phyloP scores from a whole-genome alignment of 1,140 invertebrate genomes.

The Aleiodes sp. region DNA sequence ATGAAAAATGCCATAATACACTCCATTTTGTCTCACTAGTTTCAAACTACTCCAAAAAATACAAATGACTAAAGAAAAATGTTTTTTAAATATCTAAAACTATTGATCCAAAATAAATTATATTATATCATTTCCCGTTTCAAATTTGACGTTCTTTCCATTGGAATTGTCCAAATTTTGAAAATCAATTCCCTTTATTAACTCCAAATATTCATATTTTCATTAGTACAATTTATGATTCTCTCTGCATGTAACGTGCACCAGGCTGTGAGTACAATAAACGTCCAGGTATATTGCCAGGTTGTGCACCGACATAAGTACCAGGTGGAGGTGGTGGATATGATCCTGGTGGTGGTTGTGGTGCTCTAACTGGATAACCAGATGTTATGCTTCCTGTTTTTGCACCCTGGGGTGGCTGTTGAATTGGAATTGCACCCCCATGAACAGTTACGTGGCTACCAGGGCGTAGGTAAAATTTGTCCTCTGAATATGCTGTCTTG shows the following conservation, averaged over 20 bases:
- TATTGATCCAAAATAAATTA: too few relatives aligned
- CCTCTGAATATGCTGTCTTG: conserved; percentile 56
- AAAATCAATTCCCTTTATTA: too few relatives aligned
- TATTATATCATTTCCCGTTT: too few relatives aligned
- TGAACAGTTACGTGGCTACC: conserved; percentile 65
- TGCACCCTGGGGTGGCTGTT: conserved; percentile 66
- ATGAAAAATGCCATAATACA: too few relatives aligned
- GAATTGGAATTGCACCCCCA: conserved; percentile 66
- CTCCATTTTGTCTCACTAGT: too few relatives aligned
- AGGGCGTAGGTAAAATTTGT: conserved; percentile 63
- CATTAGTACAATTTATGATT: not conserved
- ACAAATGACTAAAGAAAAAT: too few relatives aligned
- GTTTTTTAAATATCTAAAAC: too few relatives aligned
- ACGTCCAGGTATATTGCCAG: conserved; percentile 54
- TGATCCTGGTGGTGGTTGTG: conserved; percentile 55
- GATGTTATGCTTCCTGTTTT: conserved; percentile 69
- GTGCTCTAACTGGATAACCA: conserved; percentile 67
- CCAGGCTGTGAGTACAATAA: conserved; percentile 59
- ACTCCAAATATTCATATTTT: not conserved
- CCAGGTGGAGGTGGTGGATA: conserved; percentile 55
- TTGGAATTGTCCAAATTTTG: too few relatives aligned
- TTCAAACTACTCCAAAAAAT: too few relatives aligned
- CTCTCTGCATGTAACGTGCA: conserved; percentile 28
- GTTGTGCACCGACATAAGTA: conserved; percentile 56
- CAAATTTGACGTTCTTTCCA: too few relatives aligned